phyloP scores from a whole-genome alignment of 1,140 invertebrate genomes.

The Drosophila eugracilis region DNA sequence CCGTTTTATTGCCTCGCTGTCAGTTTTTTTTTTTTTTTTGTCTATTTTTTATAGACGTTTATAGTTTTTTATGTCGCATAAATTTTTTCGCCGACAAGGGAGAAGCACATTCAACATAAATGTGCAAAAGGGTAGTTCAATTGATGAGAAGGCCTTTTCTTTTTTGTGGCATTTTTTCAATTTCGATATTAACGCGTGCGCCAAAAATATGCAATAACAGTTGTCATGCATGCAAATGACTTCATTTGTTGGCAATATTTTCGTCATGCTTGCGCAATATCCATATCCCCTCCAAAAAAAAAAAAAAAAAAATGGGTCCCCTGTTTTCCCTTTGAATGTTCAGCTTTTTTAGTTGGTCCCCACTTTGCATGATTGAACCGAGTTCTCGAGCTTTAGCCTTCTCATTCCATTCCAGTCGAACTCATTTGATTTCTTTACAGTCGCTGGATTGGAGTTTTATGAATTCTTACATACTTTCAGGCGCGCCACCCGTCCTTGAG shows the following conservation, averaged over 20 bases:
- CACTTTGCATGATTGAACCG: slow-evolving; percentile 80
- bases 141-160: slow-evolving; percentile 23
- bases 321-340: background rate
- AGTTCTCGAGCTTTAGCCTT: slow-evolving; percentile 23
- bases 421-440: slow-evolving; percentile 54
- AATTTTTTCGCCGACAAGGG: slow-evolving; percentile 47
- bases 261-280: slow-evolving; percentile 25
- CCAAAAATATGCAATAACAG: slow-evolving; percentile 80
- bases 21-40: slow-evolving; percentile 10
- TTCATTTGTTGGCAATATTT: slow-evolving; percentile 69
- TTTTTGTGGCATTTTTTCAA: slow-evolving; percentile 65
- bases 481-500: slow-evolving; percentile 23
- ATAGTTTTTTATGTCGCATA: slow-evolving; percentile 78
- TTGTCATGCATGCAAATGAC: slow-evolving; percentile 84
- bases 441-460: slow-evolving; percentile 39
- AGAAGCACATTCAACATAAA: slow-evolving; percentile 11
- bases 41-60: slow-evolving; percentile 74
- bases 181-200: slow-evolving; percentile 71
- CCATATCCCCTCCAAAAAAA: background rate
- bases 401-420: slow-evolving; percentile 6
- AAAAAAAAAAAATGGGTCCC: background rate
- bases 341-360: slow-evolving; percentile 16
- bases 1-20: slow-evolving; percentile 67
- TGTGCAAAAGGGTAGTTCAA: slow-evolving; percentile 79
- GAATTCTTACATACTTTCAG: slow-evolving; percentile 65